These are phyloP conservation scores for Ploceus nigricollis DNA, from an alignment of 2,113 vertebrate genomes.

Conservation along the genomic window DNA sequence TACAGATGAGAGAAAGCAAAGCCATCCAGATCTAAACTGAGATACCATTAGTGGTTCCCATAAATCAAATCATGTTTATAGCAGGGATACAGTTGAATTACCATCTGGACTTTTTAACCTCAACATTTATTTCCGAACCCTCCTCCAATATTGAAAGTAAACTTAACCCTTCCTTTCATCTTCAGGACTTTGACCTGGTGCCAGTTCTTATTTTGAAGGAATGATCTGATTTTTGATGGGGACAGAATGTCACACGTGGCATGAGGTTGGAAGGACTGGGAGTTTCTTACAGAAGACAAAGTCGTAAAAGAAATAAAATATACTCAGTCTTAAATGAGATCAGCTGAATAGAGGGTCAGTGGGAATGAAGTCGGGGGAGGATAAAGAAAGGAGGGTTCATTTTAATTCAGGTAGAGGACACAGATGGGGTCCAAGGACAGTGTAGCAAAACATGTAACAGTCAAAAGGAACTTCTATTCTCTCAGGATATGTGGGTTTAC, in stretches of 20 bases:
- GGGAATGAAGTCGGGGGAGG: slow-evolving; percentile 31
- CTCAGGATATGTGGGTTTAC: background rate
- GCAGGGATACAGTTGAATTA: slow-evolving; percentile 82
- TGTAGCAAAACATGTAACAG: slow-evolving; percentile 12
- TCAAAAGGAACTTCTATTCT: background rate
- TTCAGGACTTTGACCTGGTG: slow-evolving; percentile 60
- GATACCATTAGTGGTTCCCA: slow-evolving; percentile 84
- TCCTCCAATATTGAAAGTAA: slow-evolving; percentile 76
- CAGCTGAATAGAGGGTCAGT: slow-evolving; percentile 45
- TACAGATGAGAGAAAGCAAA: slow-evolving; percentile 81
- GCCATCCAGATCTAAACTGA: slow-evolving; percentile 78
- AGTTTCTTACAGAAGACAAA: slow-evolving; percentile 50
- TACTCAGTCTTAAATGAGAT: slow-evolving; percentile 51
- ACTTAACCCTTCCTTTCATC: slow-evolving; percentile 82
- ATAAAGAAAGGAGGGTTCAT: background rate
- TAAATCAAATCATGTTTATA: slow-evolving; percentile 86
- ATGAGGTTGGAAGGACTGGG: slow-evolving; percentile 23
- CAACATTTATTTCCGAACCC: slow-evolving; percentile 81
- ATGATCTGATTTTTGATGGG: slow-evolving; percentile 65
- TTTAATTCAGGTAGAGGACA: slow-evolving; percentile 27
- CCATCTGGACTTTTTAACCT: slow-evolving; percentile 89
- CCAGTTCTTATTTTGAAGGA: slow-evolving; percentile 63
- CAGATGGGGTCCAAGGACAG: slow-evolving; percentile 23
- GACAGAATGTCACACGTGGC: slow-evolving; percentile 55
- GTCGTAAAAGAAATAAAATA: slow-evolving; percentile 67